These are phyloP conservation scores for Ophion ventricosus DNA, from an alignment of 2,888 invertebrate genomes.

Conservation along the genomic window DNA sequence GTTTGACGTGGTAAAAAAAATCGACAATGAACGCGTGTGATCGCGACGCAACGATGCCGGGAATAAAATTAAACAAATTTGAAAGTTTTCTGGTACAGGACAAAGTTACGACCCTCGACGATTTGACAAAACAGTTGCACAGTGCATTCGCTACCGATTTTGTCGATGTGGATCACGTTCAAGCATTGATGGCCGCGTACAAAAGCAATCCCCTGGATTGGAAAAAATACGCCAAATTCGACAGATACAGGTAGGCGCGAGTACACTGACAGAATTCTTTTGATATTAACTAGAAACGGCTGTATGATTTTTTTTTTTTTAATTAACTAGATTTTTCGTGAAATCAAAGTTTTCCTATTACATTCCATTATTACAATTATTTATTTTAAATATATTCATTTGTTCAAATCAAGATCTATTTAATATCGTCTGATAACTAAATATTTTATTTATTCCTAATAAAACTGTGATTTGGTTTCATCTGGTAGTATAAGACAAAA, in stretches of 20 bases:
- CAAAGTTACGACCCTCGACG: constrained; percentile 84
- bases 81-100: constrained; percentile 39
- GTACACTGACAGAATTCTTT: neutral
- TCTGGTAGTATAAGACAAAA: too few species aligned
- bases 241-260: constrained; percentile 90
- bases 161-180: constrained; percentile 96
- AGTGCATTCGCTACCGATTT: constrained; percentile 90
- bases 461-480: too few species aligned
- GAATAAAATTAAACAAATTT: constrained; percentile 43
- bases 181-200: constrained; percentile 91
- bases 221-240: constrained; percentile 97
- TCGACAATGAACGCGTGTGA: constrained; percentile 72
- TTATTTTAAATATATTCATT: too few species aligned
- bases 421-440: too few species aligned
- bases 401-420: too few species aligned
- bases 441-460: too few species aligned
- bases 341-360: too few species aligned
- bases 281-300: neutral
- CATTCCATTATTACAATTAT: too few species aligned
- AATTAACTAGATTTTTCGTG: too few species aligned
- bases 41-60: constrained; percentile 52
- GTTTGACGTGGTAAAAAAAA: constrained; percentile 27
- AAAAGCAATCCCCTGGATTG: constrained; percentile 95
- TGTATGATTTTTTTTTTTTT: too few species aligned
- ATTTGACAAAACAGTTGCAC: constrained; percentile 89